phyloP scores from a whole-genome alignment of 2,797 vertebrate genomes.

The Benthosema pterotum region DNA sequence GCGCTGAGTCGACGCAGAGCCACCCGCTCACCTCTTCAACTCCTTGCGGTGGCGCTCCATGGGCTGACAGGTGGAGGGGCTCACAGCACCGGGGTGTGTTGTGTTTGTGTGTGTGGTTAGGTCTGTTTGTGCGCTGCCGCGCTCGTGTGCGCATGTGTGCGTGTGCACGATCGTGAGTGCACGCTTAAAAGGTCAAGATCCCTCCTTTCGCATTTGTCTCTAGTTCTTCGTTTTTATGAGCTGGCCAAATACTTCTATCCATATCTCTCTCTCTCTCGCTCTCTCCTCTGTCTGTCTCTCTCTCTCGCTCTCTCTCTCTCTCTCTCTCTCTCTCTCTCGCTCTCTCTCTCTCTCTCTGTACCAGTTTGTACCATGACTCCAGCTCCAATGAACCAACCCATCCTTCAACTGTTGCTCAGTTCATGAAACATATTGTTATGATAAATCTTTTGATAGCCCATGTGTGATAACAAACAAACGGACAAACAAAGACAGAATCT shows the following conservation, averaged over 20 bases:
- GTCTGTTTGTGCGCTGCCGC: neutral
- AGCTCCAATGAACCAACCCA: constrained; percentile 21
- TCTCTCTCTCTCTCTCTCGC: neutral
- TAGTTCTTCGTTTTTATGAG: too few relatives aligned
- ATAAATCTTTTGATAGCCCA: neutral
- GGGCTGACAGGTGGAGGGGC: neutral
- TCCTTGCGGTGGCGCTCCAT: neutral
- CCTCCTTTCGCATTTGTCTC: too few relatives aligned
- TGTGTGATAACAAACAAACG: too few relatives aligned
- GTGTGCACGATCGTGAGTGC: neutral
- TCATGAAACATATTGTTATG: constrained; percentile 2
- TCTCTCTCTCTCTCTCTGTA: constrained; percentile 25
- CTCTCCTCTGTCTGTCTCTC: too few relatives aligned
- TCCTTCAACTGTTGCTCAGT: constrained; percentile 29
- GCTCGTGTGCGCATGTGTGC: neutral
- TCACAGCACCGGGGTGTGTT: neutral
- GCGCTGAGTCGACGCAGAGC: constrained; percentile 3
- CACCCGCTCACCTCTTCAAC: constrained; percentile 1
- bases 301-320: neutral
- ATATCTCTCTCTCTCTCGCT: neutral
- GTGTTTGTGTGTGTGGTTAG: neutral
- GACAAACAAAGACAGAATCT: too few relatives aligned
- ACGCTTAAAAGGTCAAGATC: too few relatives aligned
- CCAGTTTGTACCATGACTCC: constrained; percentile 43
- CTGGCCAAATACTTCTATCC: neutral